Conservation (phyloP, 2,888 invertebrate genomes). For the Melikaiella ostensackeni region DNA sequence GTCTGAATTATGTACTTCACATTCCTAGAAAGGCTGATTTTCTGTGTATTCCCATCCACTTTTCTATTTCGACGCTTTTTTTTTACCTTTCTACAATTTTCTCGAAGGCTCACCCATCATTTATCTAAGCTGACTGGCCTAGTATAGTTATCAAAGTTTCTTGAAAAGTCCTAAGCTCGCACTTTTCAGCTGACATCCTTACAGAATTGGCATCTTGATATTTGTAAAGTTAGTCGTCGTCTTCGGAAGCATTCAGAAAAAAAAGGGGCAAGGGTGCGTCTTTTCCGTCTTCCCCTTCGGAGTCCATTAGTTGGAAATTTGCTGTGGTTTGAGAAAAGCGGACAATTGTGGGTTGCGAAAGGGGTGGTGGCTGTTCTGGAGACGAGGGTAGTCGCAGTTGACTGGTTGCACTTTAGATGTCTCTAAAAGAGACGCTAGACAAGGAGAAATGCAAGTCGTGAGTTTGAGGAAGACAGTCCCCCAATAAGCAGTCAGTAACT, state of each 20-base stretch:
- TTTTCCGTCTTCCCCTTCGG: slow-evolving; percentile 47
- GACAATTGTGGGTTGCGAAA: slow-evolving; percentile 42
- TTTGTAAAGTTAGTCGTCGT: background rate
- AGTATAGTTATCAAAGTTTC: background rate
- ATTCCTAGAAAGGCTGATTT: no score
- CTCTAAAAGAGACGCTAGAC: slow-evolving; percentile 44
- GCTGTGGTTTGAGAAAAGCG: slow-evolving; percentile 59
- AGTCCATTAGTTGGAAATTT: slow-evolving; percentile 61
- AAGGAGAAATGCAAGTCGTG: slow-evolving; percentile 44
- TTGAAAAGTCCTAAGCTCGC: background rate
- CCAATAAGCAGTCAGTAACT: slow-evolving; percentile 70
- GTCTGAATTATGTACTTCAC: no score
- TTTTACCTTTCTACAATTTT: no score
- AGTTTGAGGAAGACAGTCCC: slow-evolving; percentile 52
- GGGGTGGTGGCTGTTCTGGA: slow-evolving; percentile 14
- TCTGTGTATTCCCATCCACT: no score
- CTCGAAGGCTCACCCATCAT: background rate
- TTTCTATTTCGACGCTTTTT: no score
- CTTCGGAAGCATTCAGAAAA: background rate
- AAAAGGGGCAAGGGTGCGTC: slow-evolving; percentile 42
- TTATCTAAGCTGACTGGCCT: background rate
- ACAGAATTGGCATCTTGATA: slow-evolving; percentile 25
- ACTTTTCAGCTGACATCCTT: background rate
- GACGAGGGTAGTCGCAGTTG: slow-evolving; percentile 45
- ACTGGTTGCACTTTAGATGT: slow-evolving; percentile 40